These are phyloP conservation scores for Puma concolor DNA, from an alignment of 2,113 vertebrate genomes.

Conservation along the genomic window DNA sequence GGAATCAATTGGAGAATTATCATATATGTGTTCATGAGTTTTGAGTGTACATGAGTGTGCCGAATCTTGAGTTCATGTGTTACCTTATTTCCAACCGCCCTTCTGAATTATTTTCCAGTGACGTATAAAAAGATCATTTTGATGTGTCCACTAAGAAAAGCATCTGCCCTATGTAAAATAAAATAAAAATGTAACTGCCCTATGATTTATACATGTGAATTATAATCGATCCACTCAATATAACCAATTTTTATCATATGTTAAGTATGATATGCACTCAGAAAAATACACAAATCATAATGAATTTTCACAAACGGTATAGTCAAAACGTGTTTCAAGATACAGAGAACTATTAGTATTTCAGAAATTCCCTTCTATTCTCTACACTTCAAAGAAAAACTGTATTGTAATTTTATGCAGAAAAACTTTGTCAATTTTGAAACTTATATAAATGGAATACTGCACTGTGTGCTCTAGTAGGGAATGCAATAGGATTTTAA, in stretches of 20 bases:
- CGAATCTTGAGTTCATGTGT: neutral
- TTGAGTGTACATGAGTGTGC: rapidly evolving
- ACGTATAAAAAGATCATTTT: neutral
- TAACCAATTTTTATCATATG: neutral
- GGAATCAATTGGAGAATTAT: neutral
- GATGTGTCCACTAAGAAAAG: neutral
- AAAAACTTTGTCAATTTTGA: neutral
- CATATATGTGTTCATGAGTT: neutral
- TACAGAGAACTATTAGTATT: neutral
- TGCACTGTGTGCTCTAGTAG: neutral
- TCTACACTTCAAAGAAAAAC: neutral
- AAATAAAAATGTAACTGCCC: neutral
- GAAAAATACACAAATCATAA: neutral
- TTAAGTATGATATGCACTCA: neutral
- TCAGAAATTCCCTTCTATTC: neutral
- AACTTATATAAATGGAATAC: neutral
- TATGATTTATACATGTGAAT: neutral
- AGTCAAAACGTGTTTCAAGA: neutral
- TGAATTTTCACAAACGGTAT: neutral
- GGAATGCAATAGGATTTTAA: neutral
- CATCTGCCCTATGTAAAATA: neutral
- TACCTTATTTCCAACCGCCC: neutral
- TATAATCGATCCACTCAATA: neutral
- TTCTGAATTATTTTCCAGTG: neutral
- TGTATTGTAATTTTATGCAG: neutral